Base-by-base conservation (phyloP, 2,888 invertebrate species). In the Cordylochernes scorpioides region DNA sequence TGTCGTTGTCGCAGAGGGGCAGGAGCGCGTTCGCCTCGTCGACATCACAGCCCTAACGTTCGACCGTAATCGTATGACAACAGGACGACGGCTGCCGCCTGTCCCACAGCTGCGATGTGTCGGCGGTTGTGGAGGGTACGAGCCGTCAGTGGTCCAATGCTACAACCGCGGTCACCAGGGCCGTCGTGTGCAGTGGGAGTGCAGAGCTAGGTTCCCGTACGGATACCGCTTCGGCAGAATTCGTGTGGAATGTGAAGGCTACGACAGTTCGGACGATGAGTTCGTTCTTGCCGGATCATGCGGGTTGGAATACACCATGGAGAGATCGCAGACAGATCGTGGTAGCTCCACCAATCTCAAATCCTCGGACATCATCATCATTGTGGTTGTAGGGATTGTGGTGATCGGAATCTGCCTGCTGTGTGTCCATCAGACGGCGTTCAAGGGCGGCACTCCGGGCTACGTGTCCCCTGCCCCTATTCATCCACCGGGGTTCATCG, bases 191-290 rank as follows among this genome's bases (percentile, higher is more conserved):
- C 45, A 59, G 51, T 52, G 52, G 52, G 48, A 50, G 30, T 52
- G 52, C 35, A 49, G 48, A 31, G 39, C 49, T 5, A 49, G 61
- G 31, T 54, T 61, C 55, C 53, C 54, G 41, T 52, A 53, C 36
- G 49, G 45, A 8, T 55, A 50, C 39, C 44, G 51, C 29, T 61
- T 60, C 44, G 59, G 57, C 2, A 38, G 47, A 29, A 46, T 63
- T 7, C 48, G 54, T 21, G 62, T 64, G 5, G 45, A 50, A 2
- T 64, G 64, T 46, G 64, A 64, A 46, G 64, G 64, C 5, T 65
- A 59, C 43, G 57, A 58, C 34, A 53, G 60, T 43, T 55, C 61
- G 2, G 57, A 62, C 30, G 64, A 64, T 42, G 58, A 57, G 1
- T 62, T 57, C 40, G 48, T 65, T 31, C 47, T 63, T 21, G 49